Evolutionary conservation across 2,888 invertebrate genomes (phyloP).

Genomic region (Mechanitis mazaeus): DNA sequence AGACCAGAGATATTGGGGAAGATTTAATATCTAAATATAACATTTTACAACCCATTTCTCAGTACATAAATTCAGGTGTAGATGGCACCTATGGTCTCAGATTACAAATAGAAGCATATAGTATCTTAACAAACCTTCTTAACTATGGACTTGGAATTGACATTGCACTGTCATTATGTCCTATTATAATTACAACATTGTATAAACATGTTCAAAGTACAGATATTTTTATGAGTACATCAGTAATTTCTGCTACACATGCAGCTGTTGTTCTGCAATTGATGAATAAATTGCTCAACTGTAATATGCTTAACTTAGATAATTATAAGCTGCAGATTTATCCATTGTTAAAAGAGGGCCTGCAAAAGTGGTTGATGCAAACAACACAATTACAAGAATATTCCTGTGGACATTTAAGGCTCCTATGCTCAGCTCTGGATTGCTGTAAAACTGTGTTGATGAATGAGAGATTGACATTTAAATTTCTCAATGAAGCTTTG

Average conservation of each 20-base stretch:
- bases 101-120: slow-evolving; percentile 80
- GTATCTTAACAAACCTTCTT: slow-evolving; percentile 75
- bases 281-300: slow-evolving; percentile 50
- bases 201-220: slow-evolving; percentile 78
- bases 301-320: slow-evolving; percentile 40
- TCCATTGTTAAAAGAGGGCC: slow-evolving; percentile 58
- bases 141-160: slow-evolving; percentile 71
- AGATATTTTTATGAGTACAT: slow-evolving; percentile 61
- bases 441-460: slow-evolving; percentile 54
- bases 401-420: slow-evolving; percentile 63
- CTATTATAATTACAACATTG: slow-evolving; percentile 74
- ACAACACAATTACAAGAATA: slow-evolving; percentile 53
- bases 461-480: slow-evolving; percentile 46
- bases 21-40: slow-evolving; percentile 73
- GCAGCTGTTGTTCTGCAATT: slow-evolving; percentile 74
- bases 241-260: slow-evolving; percentile 75
- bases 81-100: slow-evolving; percentile 71
- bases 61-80: slow-evolving; percentile 74
- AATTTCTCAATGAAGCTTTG: slow-evolving; percentile 50
- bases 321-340: slow-evolving; percentile 54
- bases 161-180: slow-evolving; percentile 65
- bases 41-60: slow-evolving; percentile 71
- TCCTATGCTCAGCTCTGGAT: slow-evolving; percentile 56
- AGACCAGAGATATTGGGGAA: slow-evolving; percentile 73
- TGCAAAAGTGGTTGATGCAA: slow-evolving; percentile 71